Evolutionary conservation across 2,888 invertebrate species (phyloP).

Genomic region (Myopa tessellatipennis): DNA sequence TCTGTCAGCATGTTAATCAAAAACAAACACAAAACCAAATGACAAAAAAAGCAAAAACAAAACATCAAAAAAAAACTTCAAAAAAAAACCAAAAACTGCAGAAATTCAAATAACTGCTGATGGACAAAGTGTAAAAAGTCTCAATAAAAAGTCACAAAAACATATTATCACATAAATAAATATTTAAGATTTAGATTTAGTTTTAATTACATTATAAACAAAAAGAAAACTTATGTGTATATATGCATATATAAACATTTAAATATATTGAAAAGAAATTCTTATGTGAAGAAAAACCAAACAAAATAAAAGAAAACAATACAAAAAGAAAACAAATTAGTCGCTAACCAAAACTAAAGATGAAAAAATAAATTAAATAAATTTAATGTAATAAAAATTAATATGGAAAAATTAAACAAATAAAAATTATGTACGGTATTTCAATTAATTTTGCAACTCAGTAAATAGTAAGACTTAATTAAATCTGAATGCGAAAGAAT

Average conservation of each 20-base stretch:
- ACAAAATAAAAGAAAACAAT: neutral
- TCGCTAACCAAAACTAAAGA: too few species aligned
- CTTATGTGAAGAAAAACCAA: neutral
- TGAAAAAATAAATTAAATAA: conserved; percentile 8
- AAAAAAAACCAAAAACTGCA: too few species aligned
- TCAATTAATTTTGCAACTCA: neutral
- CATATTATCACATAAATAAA: neutral
- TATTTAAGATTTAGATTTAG: neutral
- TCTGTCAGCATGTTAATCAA: too few species aligned
- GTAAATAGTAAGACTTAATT: conserved; percentile 6
- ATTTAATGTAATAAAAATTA: conserved; percentile 18
- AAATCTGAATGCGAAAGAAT: neutral
- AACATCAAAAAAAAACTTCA: too few species aligned
- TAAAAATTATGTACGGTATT: neutral
- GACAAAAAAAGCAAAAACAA: too few species aligned
- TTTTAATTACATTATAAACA: neutral
- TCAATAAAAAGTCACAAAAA: neutral
- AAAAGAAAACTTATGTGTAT: neutral
- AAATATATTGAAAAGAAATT: conserved; percentile 13
- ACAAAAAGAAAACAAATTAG: too few species aligned
- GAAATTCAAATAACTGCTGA: neutral
- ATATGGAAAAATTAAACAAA: neutral
- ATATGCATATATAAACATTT: neutral
- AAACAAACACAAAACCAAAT: too few species aligned
- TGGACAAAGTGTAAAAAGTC: neutral